phyloP scores from a whole-genome alignment of 1,140 invertebrate genomes.

The Neodiprion fabricii region DNA sequence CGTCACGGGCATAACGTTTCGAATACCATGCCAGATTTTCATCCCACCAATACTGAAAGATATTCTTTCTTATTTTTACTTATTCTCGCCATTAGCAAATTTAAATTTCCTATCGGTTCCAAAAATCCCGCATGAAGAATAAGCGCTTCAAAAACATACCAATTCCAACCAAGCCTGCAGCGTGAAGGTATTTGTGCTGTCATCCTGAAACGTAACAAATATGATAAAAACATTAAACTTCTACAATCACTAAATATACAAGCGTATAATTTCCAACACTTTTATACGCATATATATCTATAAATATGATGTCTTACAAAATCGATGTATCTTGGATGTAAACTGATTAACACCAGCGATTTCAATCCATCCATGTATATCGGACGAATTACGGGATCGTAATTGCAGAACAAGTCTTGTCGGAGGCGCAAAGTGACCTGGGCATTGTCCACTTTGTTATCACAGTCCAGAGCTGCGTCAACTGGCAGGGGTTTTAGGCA shows the following conservation, averaged over 20 bases:
- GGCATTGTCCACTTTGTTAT: no score
- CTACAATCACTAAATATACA: no score
- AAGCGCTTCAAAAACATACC: conserved; percentile 34
- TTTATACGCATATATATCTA: neutral
- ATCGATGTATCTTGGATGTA: conserved; percentile 61
- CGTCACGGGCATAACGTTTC: conserved; percentile 40
- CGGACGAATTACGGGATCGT: conserved; percentile 60
- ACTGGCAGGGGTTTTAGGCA: no score
- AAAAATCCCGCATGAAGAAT: no score
- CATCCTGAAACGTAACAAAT: conserved; percentile 29
- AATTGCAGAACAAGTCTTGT: conserved; percentile 60
- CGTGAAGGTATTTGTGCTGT: conserved; percentile 33
- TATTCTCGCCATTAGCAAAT: no score
- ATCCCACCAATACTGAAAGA: conserved; percentile 56
- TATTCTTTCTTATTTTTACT: no score
- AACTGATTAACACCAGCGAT: conserved; percentile 53
- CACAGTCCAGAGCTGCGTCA: no score
- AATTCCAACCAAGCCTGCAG: conserved; percentile 45
- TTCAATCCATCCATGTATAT: conserved; percentile 22
- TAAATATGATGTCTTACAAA: conserved; percentile 57
- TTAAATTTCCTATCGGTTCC: no score
- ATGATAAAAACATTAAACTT: neutral
- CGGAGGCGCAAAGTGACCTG: conserved; percentile 44
- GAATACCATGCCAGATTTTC: conserved; percentile 58
- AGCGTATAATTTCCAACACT: neutral